These are phyloP conservation scores for Deroplatys truncata DNA, from an alignment of 2,888 invertebrate species.

Conservation along the genomic window DNA sequence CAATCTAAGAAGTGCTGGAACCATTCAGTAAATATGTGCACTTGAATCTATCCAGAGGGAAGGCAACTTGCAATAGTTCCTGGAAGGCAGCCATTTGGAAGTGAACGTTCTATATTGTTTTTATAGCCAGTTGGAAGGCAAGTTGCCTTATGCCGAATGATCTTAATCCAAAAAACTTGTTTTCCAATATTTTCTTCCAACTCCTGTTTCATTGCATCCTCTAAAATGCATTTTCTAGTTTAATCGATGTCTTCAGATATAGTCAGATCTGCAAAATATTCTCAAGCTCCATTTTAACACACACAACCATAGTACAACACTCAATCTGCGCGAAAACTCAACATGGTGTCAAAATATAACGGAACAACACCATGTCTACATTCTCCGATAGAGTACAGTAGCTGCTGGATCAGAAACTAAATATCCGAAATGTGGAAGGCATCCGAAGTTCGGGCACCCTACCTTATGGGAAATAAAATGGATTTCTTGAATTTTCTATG, in stretches of 20 bases:
- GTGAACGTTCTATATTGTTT: neutral
- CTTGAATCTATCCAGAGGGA: constrained; percentile 38
- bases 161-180: neutral
- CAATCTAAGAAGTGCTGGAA: constrained; percentile 34
- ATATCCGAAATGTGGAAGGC: too few relatives aligned
- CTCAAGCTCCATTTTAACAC: neutral
- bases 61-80: constrained; percentile 35
- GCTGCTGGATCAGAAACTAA: too few relatives aligned
- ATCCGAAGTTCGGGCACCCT: too few relatives aligned
- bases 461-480: too few relatives aligned
- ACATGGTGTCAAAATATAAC: too few relatives aligned
- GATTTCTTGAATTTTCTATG: too few relatives aligned
- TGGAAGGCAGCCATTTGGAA: neutral
- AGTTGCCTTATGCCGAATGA: neutral
- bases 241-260: neutral
- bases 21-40: constrained; percentile 38
- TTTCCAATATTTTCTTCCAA: neutral
- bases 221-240: neutral
- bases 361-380: too few relatives aligned
- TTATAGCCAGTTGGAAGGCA: neutral
- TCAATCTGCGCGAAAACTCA: neutral
- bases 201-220: neutral
- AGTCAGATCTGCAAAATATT: neutral
- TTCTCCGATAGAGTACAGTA: too few relatives aligned
- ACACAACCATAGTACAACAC: too few relatives aligned